Evolutionary conservation across 2,888 invertebrate genomes (phyloP), one percentile per base, ranked within the genome.

Genomic region (Hypselothyrea guttata): DNA sequence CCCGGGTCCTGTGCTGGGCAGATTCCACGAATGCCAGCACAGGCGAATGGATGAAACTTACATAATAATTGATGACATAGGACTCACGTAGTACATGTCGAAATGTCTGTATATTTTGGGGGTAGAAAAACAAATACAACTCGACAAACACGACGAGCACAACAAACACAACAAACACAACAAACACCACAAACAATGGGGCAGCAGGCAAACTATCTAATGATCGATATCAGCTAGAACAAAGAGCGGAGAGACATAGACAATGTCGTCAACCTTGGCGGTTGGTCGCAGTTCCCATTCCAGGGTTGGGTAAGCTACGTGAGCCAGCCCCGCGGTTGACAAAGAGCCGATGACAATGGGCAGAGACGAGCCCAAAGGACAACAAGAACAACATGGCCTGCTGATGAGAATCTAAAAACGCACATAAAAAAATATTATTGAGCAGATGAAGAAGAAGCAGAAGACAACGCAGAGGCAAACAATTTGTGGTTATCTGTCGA

Each of bases 221-320:
- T 86, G 82, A 82, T 82, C 82, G 84, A 82, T 86, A 82, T 86
- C 84, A 84, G 85, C 70, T 66, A 75, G 73, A 73, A 86, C 86
- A 81, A 83, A 79, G 79, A 66, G 33, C 47, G 2, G 5, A 3
- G 15, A 34, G 38, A 38, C 7, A 53, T 42, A 60, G 70, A 61
- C 76, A 76, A 84, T 72, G 72, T 72, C 63, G 58, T 71, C 54
- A 47, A 27, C 41, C 46, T 68, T 68, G 74, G 62, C 59, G 69
- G 70, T 67, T 64, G 60, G 72, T 62, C 63, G 2, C 15, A 16
- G 38, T n/a, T 38, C 44, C 51, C 35, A 28, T 3, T 15, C 35
- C 30, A 31, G 45, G 35, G 33, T 8, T 34, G 37, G 22, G 44
- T 35, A 9, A 28, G 56, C n/a, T 71, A 78, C 77, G 77, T 78